Percentiles rank a stretch among this genome's conserved stretches.
phyloP scores from a whole-genome alignment of 2,113 vertebrate species.

The Ellobius talpinus region DNA sequence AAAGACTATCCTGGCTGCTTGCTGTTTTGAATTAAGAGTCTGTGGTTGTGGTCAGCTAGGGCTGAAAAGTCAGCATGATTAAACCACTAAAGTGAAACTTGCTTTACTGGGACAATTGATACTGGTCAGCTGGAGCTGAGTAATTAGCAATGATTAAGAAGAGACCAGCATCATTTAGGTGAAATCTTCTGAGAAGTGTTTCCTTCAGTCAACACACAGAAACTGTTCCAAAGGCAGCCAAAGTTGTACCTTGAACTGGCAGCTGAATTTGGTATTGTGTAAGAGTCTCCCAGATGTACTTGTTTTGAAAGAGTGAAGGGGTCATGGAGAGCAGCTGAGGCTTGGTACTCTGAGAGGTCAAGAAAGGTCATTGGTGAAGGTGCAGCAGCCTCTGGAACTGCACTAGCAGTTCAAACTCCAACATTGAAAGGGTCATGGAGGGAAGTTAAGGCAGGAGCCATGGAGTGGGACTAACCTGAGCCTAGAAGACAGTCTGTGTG shows the following conservation, averaged over 20 bases:
- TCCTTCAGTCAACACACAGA: neutral
- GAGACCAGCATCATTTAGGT: neutral
- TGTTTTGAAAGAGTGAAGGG: neutral
- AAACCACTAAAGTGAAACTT: neutral
- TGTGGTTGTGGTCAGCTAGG: neutral
- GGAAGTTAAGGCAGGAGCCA: neutral
- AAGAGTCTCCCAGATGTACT: neutral
- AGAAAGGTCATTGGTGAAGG: neutral
- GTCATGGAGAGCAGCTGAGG: neutral
- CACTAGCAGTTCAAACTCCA: neutral
- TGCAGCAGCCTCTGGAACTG: neutral
- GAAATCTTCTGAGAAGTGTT: neutral
- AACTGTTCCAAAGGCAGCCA: neutral
- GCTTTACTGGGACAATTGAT: neutral
- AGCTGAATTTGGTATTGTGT: neutral
- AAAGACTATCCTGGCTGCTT: neutral
- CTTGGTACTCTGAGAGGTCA: neutral
- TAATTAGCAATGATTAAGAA: neutral
- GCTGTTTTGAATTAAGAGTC: neutral
- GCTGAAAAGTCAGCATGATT: neutral
- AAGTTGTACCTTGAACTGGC: neutral
- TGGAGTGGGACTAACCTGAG: neutral
- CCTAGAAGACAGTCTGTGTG: neutral
- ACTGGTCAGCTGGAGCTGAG: neutral
- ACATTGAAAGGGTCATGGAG: neutral